These are phyloP conservation scores for Eriocheir sinensis DNA, from an alignment of 1,140 invertebrate species.

Conservation along the genomic window DNA sequence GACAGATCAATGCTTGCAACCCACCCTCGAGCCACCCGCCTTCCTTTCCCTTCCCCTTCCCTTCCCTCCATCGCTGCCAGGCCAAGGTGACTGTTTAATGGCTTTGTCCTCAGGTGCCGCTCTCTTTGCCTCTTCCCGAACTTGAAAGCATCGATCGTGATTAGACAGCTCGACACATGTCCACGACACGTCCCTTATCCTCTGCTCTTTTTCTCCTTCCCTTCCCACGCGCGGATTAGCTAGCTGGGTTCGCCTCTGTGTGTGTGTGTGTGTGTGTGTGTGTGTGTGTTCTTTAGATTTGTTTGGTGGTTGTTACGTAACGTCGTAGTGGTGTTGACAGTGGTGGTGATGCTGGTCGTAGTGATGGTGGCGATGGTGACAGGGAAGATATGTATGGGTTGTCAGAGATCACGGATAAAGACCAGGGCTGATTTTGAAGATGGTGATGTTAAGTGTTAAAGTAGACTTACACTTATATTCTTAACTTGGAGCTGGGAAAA, in stretches of 20 bases:
- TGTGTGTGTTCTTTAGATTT: no score
- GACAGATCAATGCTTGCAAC: background rate
- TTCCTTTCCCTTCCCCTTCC: no score
- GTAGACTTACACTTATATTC: no score
- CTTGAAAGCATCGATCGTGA: background rate
- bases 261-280: background rate
- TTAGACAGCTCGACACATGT: background rate
- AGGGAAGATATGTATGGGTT: no score
- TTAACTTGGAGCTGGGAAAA: no score
- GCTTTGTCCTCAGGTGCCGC: background rate
- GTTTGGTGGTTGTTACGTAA: no score
- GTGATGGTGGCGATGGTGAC: no score
- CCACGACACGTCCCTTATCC: no score
- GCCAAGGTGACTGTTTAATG: conserved; percentile 13
- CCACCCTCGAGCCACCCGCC: background rate
- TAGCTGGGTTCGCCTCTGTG: background rate
- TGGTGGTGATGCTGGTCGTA: background rate
- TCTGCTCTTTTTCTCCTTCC: background rate
- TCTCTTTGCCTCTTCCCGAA: background rate
- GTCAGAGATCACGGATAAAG: no score
- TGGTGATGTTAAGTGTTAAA: no score
- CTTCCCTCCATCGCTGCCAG: background rate
- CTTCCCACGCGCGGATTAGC: background rate
- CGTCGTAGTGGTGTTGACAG: no score
- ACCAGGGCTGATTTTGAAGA: no score